A percentile compares a stretch with the other conserved stretches of the same genome.
Conservation (phyloP, 2,888 invertebrate species). For the Hybos culiciformis region DNA sequence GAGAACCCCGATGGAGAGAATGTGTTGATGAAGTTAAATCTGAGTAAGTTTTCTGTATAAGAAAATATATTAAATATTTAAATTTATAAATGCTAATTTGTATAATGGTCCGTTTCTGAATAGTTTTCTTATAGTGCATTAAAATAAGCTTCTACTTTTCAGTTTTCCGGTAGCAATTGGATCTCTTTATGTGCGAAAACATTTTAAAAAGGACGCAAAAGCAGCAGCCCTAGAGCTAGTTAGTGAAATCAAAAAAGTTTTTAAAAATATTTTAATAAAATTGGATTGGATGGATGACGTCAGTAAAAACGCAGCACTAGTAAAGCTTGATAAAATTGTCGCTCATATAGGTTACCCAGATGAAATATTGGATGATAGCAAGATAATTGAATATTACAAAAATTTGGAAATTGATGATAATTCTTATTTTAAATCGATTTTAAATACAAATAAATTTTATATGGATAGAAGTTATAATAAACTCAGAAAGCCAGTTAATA, state of each 20-base stretch:
- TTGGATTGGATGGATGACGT: conserved; percentile 81
- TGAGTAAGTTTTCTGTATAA: no score
- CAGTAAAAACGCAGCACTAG: conserved; percentile 55
- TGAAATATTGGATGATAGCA: conserved; percentile 61
- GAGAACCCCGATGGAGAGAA: conserved; percentile 74
- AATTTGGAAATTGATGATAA: conserved; percentile 52
- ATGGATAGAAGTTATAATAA: conserved; percentile 57
- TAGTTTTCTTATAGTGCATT: no score
- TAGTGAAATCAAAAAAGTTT: conserved; percentile 60
- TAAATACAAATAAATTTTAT: conserved; percentile 59
- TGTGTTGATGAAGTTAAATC: no score
- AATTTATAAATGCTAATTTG: no score
- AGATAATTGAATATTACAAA: conserved; percentile 60
- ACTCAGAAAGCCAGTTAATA: conserved; percentile 57
- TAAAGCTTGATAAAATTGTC: conserved; percentile 64
- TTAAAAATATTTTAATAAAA: conserved; percentile 56
- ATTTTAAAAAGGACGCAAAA: conserved; percentile 68
- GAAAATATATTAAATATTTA: no score
- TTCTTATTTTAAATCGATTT: conserved; percentile 52
- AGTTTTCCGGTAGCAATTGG: conserved; percentile 57
- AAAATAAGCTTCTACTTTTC: no score
- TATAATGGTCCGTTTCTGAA: no score
- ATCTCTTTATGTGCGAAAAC: conserved; percentile 65
- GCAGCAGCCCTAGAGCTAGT: conserved; percentile 71
- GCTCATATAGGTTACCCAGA: conserved; percentile 78